These are phyloP conservation scores for Drosophila saltans DNA, from an alignment of 1,140 invertebrate species.

Conservation along the genomic window DNA sequence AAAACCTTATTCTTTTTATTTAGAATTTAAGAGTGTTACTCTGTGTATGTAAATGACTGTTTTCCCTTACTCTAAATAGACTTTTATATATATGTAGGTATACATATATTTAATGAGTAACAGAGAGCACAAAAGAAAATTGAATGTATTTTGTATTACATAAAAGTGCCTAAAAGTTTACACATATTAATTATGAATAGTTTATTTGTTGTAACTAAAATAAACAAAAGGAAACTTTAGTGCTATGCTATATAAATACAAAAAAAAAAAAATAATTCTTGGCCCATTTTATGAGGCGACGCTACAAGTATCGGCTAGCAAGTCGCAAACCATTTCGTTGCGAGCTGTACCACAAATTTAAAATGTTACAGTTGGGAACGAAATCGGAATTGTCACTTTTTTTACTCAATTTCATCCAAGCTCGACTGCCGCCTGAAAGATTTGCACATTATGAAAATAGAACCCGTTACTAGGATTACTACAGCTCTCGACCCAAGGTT, in stretches of 20 bases:
- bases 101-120: background rate
- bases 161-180: constrained; percentile 56
- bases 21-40: constrained; percentile 24
- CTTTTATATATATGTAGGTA: constrained; percentile 15
- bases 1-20: constrained; percentile 2
- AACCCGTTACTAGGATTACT: no score
- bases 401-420: no score
- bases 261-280: no score
- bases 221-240: constrained; percentile 62
- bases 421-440: no score
- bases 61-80: constrained; percentile 56
- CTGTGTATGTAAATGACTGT: constrained; percentile 43
- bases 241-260: constrained; percentile 15
- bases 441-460: no score
- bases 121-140: constrained; percentile 2
- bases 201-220: constrained; percentile 60
- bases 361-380: no score
- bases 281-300: no score
- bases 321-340: no score
- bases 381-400: no score
- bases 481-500: no score
- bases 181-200: constrained; percentile 41
- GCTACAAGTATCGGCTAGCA: no score
- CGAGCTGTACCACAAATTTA: no score
- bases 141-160: constrained; percentile 30